A percentile compares a stretch with the other conserved stretches of the same genome.
phyloP scores from a whole-genome alignment of 2,113 vertebrate genomes.

The Silurus asotus region DNA sequence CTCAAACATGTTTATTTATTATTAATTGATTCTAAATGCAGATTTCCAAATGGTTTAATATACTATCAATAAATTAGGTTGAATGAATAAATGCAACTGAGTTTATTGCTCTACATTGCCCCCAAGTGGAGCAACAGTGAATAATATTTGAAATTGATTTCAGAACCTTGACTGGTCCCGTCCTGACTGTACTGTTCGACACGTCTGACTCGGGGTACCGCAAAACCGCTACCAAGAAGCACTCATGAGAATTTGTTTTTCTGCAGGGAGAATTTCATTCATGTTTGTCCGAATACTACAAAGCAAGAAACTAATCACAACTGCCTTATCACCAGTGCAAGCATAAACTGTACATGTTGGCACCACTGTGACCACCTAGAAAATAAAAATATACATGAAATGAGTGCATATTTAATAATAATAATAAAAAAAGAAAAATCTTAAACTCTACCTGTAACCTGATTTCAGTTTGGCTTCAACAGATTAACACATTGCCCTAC shows the following conservation, averaged over 20 bases:
- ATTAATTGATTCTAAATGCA: not conserved
- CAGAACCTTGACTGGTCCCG: not conserved
- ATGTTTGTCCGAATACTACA: not conserved
- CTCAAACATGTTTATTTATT: not conserved
- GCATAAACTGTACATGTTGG: not conserved
- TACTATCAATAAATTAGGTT: no score
- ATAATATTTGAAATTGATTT: no score
- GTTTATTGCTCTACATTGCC: not conserved
- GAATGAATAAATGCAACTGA: not conserved
- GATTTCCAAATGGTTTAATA: not conserved
- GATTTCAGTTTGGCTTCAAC: not conserved
- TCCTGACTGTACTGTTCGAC: not conserved
- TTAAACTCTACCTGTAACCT: no score
- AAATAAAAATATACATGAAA: not conserved
- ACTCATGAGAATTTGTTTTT: not conserved
- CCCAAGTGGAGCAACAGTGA: not conserved
- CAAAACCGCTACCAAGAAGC: not conserved
- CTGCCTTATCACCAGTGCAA: not conserved
- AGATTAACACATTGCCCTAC: slow-evolving; percentile 9
- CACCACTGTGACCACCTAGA: not conserved
- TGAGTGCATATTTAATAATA: not conserved
- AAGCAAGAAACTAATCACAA: not conserved
- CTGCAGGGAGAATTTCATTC: not conserved
- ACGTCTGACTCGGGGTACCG: not conserved
- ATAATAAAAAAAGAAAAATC: not conserved